Base-by-base conservation (phyloP, 1,140 invertebrate genomes). In the Oryctes rhinoceros region DNA sequence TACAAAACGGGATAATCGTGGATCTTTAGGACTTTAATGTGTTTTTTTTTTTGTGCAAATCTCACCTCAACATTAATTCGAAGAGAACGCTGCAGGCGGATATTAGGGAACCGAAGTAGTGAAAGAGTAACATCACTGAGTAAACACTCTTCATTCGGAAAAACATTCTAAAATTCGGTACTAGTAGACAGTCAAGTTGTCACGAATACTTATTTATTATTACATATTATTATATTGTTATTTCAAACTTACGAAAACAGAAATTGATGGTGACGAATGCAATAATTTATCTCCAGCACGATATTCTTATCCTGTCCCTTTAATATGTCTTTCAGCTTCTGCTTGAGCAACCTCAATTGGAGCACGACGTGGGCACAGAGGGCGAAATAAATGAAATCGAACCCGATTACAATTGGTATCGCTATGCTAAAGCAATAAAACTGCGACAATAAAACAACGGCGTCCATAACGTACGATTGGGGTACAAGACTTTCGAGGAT, bases 91-190 rank as follows among this genome's bases (percentile, higher is more conserved):
- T 59, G 18, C 53, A 59, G 4, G 53, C 53, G 18, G 53, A 59
- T 59, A 59, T 18, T 18, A 59, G n/a, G 18, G 53, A 59, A n/a
- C 53, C 53, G 18, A 59, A 59, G n/a, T 59, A 59, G n/a, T 59
- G 53, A 18, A 59, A 59, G 5, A 59, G 18, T 18, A 59, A 59
- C 53, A 59, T 59, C 18, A 59, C 18, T 15, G 53, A 59, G 7
- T 59, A 59, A 18, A 59, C 18, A 18, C 3, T 59, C 15, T 59
- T 59, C 53, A 59, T 59, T 59, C 53, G 53, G 18, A 59, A 59
- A n/a, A 59, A 59, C 0, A 59, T n/a, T 18, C 53, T 59, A n/a
- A 18, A 59, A 53, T 53, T 30, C 24, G 2, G 24, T 30, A 30
- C 24, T 30, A 30, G 24, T 30, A 30, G 24, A 1, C 24, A 30